Evolutionary conservation across 2,113 vertebrate genomes (phyloP).

Genomic region (Balaeniceps rex): DNA sequence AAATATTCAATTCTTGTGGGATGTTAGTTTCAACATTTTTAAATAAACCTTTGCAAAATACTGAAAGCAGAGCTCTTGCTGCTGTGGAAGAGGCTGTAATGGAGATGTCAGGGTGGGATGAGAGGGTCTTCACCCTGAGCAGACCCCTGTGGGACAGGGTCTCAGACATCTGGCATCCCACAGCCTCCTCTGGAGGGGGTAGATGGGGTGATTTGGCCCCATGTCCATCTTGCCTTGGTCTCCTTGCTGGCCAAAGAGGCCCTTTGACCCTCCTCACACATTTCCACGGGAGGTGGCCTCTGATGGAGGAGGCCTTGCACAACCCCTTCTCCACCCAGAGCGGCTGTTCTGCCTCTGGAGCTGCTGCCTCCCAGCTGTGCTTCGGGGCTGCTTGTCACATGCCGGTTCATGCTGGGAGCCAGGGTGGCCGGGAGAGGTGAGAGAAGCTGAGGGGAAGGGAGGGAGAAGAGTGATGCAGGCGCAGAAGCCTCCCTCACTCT

Average conservation of each 20-base stretch:
- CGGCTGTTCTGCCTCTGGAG: neutral
- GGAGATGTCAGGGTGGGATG: neutral
- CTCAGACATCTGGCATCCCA: neutral
- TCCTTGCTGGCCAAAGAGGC: neutral
- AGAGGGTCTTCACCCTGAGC: neutral
- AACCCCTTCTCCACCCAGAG: neutral
- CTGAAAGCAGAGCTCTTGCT: neutral
- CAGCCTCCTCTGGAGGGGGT: neutral
- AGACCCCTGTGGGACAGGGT: neutral
- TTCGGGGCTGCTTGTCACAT: neutral
- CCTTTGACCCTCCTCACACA: neutral
- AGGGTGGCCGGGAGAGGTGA: neutral
- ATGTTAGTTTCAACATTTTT: conserved; percentile 82
- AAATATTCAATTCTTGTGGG: conserved; percentile 80
- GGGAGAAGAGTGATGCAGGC: neutral
- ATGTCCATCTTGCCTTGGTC: neutral
- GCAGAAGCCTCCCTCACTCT: conserved; percentile 21
- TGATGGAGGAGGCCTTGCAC: neutral
- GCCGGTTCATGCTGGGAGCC: neutral
- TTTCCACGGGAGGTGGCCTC: neutral
- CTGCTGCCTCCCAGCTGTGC: neutral
- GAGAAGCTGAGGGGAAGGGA: neutral
- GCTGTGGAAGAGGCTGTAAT: neutral
- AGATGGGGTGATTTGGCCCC: rapidly evolving
- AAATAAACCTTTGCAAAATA: conserved; percentile 84